Conservation (phyloP, 2,113 vertebrate genomes). For the Entomyzon cyanotis region DNA sequence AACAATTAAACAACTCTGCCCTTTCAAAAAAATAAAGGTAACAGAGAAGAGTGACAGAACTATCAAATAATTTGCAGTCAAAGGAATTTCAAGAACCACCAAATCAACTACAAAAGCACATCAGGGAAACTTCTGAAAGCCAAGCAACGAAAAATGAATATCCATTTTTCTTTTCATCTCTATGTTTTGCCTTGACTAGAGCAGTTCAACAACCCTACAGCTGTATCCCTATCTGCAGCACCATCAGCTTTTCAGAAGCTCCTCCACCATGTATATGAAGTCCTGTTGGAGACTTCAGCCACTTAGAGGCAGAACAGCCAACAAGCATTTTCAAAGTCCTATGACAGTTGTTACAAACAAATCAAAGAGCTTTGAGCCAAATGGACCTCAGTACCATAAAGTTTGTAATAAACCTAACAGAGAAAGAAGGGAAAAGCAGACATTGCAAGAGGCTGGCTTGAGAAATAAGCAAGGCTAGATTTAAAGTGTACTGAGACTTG, state of each 20-base stretch:
- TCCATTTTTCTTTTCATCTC: not conserved
- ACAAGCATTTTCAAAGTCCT: not conserved
- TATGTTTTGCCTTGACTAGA: not conserved
- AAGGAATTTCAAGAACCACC: not conserved
- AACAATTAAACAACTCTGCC: not conserved
- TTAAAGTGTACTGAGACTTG: not conserved
- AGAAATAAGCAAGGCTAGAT: not conserved
- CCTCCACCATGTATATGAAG: not conserved
- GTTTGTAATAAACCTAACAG: not conserved
- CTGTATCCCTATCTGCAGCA: not conserved
- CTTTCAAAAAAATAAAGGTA: not conserved
- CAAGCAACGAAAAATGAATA: not conserved
- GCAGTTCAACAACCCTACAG: not conserved
- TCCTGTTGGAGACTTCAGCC: not conserved
- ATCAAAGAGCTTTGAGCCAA: not conserved
- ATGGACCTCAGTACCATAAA: not conserved
- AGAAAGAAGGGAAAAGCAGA: not conserved
- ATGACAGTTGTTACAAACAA: not conserved
- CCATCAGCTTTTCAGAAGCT: not conserved
- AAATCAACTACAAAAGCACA: not conserved
- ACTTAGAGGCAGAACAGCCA: not conserved
- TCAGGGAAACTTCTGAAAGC: not conserved
- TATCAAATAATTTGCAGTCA: not conserved
- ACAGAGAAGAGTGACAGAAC: not conserved
- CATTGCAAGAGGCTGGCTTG: not conserved